Evolutionary conservation across 2,888 invertebrate genomes (phyloP), one percentile per base, ranked within the genome.

Genomic region (Liposcelis brunnea): DNA sequence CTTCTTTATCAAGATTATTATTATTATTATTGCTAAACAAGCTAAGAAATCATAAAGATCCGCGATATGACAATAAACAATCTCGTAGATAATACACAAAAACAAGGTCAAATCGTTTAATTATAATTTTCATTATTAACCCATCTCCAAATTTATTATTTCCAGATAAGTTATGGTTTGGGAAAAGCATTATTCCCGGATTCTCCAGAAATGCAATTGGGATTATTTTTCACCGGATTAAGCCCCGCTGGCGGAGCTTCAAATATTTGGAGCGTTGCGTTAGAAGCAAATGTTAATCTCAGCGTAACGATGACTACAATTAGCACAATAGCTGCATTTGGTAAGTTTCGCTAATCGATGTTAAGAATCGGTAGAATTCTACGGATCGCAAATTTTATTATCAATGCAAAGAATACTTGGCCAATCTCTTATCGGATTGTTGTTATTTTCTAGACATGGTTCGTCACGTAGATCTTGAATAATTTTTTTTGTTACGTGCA

Each of bases 291-390:
- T 64, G 73, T 95, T 4, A 83, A 91, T 61, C 69, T 97, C 34
- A 93, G 93, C 0, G 77, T 97, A 42, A 81, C 95, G 12, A 93
- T 97, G 94, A 97, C 95, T 0, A 78, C 91, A 7, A 67, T 91
- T 46, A 83, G 89, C 49, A 94, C 90, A 2, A 61, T 94, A 4
- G 79, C 80, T 1, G 82, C 93, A 0, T 83, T 95, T 56, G 85
- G 82, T 77, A 62, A 61, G 62, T 55, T 46, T 48, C 5, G 18
- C n/a, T 37, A 19, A 6, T 6, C 15, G 16, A 14, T 19, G 19
- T 2, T 8, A 15, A 5, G 7, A 43, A 3, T 12, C 1, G 5
- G 12, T 12, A 16, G n/a, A 4, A 42, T 11, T 12, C 26, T 26
- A n/a, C n/a, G n/a, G n/a, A n/a, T n/a, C n/a, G n/a, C n/a, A n/a